phyloP scores from a whole-genome alignment of 2,888 invertebrate species.

The Cataglyphis albicans region DNA sequence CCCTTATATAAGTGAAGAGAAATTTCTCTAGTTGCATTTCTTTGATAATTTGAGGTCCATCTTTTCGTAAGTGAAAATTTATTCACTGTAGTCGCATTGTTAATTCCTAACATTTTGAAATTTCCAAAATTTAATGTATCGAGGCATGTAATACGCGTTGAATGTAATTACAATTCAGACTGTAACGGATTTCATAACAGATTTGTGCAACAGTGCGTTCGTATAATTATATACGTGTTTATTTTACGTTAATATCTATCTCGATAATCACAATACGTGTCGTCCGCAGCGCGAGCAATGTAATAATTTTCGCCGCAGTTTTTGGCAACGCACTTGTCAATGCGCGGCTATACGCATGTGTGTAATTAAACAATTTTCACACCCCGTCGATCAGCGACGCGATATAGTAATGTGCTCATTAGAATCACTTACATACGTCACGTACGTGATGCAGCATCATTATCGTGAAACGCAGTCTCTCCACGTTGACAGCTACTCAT shows the following conservation, averaged over 20 bases:
- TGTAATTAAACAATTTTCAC: conserved; percentile 54
- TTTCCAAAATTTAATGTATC: not conserved
- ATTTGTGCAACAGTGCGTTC: not conserved
- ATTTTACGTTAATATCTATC: not conserved
- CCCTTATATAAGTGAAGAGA: not conserved
- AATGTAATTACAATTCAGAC: not conserved
- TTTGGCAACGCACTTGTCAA: conserved; percentile 16
- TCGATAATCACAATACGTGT: conserved; percentile 22
- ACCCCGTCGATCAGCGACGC: not conserved
- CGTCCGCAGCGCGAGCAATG: not conserved
- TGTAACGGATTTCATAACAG: conserved; percentile 5
- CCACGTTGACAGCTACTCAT: conserved; percentile 35
- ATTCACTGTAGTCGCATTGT: not conserved
- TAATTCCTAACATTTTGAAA: conserved; percentile 6
- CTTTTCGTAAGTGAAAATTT: not conserved
- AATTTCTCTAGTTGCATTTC: not conserved
- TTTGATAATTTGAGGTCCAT: not conserved
- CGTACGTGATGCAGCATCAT: conserved; percentile 36
- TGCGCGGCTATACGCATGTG: not conserved
- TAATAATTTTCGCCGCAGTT: conserved; percentile 41
- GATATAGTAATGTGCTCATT: conserved; percentile 39
- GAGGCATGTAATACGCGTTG: not conserved
- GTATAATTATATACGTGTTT: not conserved
- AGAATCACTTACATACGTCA: conserved; percentile 49
- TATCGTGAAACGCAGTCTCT: conserved; percentile 39